These are phyloP conservation scores for Pardosa pseudoannulata DNA, from an alignment of 2,888 invertebrate genomes.

Conservation along the genomic window DNA sequence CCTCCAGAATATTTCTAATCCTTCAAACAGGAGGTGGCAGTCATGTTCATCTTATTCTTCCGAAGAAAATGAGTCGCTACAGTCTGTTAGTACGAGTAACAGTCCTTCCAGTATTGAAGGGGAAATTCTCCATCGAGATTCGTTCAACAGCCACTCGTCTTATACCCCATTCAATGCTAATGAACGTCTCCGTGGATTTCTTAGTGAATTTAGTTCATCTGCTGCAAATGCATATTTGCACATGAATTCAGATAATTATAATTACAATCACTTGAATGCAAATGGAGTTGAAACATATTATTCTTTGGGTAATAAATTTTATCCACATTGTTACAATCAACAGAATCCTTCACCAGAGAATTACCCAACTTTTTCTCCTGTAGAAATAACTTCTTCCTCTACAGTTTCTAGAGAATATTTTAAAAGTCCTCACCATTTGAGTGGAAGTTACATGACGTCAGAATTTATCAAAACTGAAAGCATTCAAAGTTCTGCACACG, in stretches of 20 bases:
- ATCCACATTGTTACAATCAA: background rate
- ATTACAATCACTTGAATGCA: background rate
- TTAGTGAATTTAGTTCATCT: background rate
- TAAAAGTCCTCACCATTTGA: slow-evolving; percentile 49
- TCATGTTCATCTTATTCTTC: background rate
- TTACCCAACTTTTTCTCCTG: background rate
- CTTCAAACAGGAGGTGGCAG: background rate
- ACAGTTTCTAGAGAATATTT: slow-evolving; percentile 24
- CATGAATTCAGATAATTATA: background rate
- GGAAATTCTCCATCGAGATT: background rate
- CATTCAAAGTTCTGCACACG: background rate
- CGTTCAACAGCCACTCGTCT: background rate
- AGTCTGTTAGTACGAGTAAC: background rate
- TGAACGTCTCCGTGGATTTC: background rate
- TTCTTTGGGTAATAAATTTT: background rate
- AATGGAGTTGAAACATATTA: background rate
- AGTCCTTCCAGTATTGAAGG: background rate
- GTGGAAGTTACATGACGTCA: slow-evolving; percentile 40
- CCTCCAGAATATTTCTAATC: background rate
- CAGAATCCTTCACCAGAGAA: background rate
- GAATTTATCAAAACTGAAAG: background rate
- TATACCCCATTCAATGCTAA: background rate
- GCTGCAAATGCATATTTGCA: background rate
- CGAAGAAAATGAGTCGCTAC: background rate
- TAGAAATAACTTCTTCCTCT: background rate